These are phyloP conservation scores for Pterois miles DNA, from an alignment of 2,797 vertebrate species.

Conservation along the genomic window DNA sequence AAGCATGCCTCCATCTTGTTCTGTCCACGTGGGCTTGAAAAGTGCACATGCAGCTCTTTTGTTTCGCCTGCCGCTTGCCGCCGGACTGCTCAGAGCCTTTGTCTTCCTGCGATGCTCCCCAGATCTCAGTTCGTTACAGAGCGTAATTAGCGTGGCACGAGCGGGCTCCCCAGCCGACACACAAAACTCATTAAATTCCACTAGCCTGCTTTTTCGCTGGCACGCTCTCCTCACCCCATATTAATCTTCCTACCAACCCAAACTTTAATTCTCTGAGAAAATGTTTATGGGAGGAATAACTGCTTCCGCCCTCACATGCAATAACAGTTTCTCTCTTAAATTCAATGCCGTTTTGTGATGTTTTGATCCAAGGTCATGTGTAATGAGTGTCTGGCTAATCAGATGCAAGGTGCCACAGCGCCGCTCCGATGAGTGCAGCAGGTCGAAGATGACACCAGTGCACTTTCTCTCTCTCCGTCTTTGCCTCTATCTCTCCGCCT, in stretches of 20 bases:
- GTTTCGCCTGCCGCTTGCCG: constrained; percentile 50
- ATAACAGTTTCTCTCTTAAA: constrained; percentile 41
- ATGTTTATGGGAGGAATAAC: constrained; percentile 73
- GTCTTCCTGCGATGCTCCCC: constrained; percentile 72
- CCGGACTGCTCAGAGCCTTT: constrained; percentile 72
- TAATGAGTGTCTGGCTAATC: constrained; percentile 71
- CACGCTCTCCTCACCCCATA: constrained; percentile 68
- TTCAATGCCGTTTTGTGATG: constrained; percentile 39
- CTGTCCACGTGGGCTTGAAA: constrained; percentile 54
- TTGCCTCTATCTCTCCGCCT: constrained; percentile 40
- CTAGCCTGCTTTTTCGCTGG: constrained; percentile 64
- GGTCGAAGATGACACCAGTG: constrained; percentile 55
- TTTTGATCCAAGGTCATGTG: constrained; percentile 69
- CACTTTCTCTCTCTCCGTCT: constrained; percentile 24
- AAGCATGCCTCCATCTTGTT: constrained; percentile 32
- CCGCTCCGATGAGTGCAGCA: constrained; percentile 57
- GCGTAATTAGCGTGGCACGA: constrained; percentile 77
- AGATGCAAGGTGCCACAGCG: constrained; percentile 62
- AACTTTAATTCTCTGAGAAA: constrained; percentile 78
- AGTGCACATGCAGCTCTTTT: constrained; percentile 66
- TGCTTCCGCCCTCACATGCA: constrained; percentile 54
- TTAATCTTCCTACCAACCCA: constrained; percentile 75
- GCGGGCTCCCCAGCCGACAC: constrained; percentile 73
- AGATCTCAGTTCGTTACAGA: constrained; percentile 76
- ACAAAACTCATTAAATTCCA: constrained; percentile 83